Percentiles rank a stretch among this genome's conserved stretches.
Conservation (phyloP, 1,140 invertebrate genomes). For the Cephus cinctus region DNA sequence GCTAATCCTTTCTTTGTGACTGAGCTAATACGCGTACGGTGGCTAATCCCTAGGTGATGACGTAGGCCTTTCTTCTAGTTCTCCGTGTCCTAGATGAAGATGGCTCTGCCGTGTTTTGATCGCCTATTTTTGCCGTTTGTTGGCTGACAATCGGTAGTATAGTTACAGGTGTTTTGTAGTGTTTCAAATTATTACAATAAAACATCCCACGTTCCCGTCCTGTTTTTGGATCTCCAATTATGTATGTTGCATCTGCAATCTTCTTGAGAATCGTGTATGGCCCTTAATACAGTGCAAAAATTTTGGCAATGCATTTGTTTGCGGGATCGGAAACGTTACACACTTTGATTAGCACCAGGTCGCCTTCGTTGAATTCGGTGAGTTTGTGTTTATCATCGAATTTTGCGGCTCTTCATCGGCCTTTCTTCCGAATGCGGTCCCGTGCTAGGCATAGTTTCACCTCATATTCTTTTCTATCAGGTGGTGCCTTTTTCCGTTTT, state of each 20-base stretch:
- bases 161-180: too few species aligned
- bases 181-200: background rate
- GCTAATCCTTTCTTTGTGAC: too few species aligned
- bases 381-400: background rate
- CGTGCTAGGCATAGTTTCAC: too few species aligned
- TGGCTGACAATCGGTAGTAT: too few species aligned
- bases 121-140: too few species aligned
- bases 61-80: too few species aligned
- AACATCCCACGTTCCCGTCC: background rate
- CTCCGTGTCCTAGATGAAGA: too few species aligned
- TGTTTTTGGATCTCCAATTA: background rate
- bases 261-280: background rate
- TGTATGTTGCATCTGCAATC: background rate
- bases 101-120: too few species aligned
- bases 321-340: background rate
- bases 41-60: too few species aligned
- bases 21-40: too few species aligned
- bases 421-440: background rate
- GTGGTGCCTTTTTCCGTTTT: background rate
- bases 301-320: constrained; percentile 4
- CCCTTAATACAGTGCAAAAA: constrained; percentile 7
- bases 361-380: background rate
- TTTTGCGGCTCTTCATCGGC: background rate
- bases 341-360: constrained; percentile 1
- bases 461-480: too few species aligned